Base-by-base conservation (phyloP, 2,888 invertebrate species). In the Crepidodera aurea region DNA sequence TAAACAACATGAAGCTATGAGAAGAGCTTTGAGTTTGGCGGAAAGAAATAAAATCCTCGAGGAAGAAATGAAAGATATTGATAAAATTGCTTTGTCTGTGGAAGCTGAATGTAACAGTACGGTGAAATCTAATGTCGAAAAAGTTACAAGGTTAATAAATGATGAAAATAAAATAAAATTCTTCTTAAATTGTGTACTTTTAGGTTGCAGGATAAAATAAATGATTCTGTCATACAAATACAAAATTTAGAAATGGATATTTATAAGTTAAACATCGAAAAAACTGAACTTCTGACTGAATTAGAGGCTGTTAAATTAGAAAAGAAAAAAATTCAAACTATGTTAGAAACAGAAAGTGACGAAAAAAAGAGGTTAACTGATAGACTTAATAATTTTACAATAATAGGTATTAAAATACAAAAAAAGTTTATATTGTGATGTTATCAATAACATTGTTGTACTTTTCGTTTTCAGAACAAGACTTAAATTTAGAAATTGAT, bases 1-100 rank as follows among this genome's bases (percentile, higher is more conserved):
- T 55, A 89, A 89, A 72, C 90, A 90, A 74, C 93, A 93, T 78
- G 92, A 92, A 77, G 93, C 92, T 2, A 92, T 92, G 91, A 83
- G 89, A 42, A 82, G 89, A 68, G 92, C 92, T 3, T 80, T 92
- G 40, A 84, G 84, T 73, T 83, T 92, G 54, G 90, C 91, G n/a
- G 90, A 90, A 68, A 85, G 87, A 70, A 92, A 92, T 73, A 87
- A 87, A 75, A 82, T 82, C 60, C 78, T 93, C 51, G 88, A 91
- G 78, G 86, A 87, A 61, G 90, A 92, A 78, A 75, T 92, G 66
- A 84, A 86, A 67, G 90, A 90, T 75, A 86, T 92, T 48, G 92
- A 92, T 76, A 84, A 86, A 68, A 85, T 91, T 66, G 92, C 92
- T 1, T 78, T 92, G 62, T 87, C 86, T 66, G 89, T 92, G 8